Evolutionary conservation across 1,140 invertebrate species (phyloP).

Genomic region (Drosophila orena): DNA sequence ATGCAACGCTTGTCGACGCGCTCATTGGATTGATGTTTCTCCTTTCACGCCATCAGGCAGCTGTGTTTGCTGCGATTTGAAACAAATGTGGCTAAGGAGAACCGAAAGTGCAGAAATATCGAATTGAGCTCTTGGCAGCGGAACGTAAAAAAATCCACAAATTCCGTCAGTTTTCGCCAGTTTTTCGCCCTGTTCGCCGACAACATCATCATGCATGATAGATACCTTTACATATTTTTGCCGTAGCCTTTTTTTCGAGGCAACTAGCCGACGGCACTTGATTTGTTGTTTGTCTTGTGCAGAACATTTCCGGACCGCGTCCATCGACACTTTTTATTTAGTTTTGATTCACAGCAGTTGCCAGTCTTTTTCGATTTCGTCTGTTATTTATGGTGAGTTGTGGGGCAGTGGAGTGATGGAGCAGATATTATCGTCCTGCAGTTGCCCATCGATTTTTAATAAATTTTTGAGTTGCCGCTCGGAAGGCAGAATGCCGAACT

Average conservation of each 20-base stretch:
- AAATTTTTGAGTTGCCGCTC: constrained; percentile 68
- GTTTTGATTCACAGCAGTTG: constrained; percentile 43
- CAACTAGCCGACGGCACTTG: constrained; percentile 72
- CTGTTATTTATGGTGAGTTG: constrained; percentile 68
- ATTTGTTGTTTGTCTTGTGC: constrained; percentile 81
- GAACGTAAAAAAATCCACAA: constrained; percentile 64
- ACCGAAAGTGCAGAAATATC: constrained; percentile 26
- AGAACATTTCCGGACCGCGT: constrained; percentile 64
- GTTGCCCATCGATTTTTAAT: constrained; percentile 76
- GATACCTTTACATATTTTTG: constrained; percentile 79
- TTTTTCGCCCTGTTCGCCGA: constrained; percentile 39
- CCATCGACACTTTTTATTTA: constrained; percentile 67
- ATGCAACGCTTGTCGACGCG: constrained; percentile 46
- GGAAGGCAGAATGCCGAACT: constrained; percentile 40
- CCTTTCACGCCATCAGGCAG: constrained; percentile 78
- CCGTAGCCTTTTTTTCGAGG: constrained; percentile 54
- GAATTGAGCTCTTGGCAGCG: constrained; percentile 73
- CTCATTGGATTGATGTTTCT: constrained; percentile 60
- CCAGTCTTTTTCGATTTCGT: constrained; percentile 21
- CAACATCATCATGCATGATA: constrained; percentile 71
- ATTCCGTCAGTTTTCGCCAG: constrained; percentile 43
- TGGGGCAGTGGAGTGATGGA: constrained; percentile 19
- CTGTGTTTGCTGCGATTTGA: constrained; percentile 69
- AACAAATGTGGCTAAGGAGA: constrained; percentile 51
- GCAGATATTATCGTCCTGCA: constrained; percentile 38